Evolutionary conservation across 2,797 vertebrate genomes (phyloP), one percentile per base, ranked within the genome.

Genomic region (Cirrhinus molitorella): DNA sequence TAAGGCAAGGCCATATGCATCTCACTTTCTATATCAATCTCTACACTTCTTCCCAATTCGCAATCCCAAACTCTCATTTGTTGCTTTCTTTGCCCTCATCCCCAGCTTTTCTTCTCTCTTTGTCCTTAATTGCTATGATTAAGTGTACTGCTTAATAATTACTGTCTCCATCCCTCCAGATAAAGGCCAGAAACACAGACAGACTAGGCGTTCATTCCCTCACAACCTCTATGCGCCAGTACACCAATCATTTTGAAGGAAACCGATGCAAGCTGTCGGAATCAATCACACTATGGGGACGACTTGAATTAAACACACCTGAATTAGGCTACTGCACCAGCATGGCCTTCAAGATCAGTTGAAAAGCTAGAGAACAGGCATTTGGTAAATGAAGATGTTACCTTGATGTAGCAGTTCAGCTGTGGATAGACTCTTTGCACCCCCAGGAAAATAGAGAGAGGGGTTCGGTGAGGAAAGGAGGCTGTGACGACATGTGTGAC

Each of bases 401-500:
- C 98, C 97, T 97, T 96, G 85, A 99, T 98, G 87, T 99, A 99
- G 86, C 91, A 87, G 28, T 93, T 85, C 12, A 99, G 93, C 70
- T 92, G 93, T 16, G 97, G 96, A 90, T 98, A 97, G 86, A 99
- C 98, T 76, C 95, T 95, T 89, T 92, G 94, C 14, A 96, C 88
- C 13, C 95, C 97, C 89, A 99, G 90, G 85, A 97, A 92, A 79
- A 97, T 90, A 79, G 98, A 99, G 80, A 99, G 86, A 0, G 95
- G 91, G 0, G 96, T 98, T 78, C 95, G 96, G 92, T 94, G 95
- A 0, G 97, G 97, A 90, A 99, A 99, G 79, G 90, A 93, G 16
- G 97, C 94, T 86, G 96, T 97, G 86, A 99, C 97, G 23, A 97
- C 97, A 0, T 99, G 97, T 91, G 95, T 97, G 87, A 98, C 96